Evolutionary conservation across 2,113 vertebrate species (phyloP).

Genomic region (Salvelinus sp.): DNA sequence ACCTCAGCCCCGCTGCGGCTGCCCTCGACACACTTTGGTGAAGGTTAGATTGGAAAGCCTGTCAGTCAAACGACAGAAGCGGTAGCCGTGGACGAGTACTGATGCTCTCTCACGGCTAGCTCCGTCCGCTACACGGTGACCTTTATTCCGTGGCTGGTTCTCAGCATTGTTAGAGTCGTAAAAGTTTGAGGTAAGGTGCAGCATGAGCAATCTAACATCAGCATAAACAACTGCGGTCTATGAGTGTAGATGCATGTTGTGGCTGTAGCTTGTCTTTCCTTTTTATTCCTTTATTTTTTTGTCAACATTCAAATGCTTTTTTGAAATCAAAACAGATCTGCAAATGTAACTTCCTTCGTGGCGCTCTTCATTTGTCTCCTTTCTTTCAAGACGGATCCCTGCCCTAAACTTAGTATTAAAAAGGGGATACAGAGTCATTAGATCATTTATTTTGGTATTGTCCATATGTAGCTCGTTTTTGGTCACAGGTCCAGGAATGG

Average conservation of each 20-base stretch:
- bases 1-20: slow-evolving; percentile 42
- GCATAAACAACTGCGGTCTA: not conserved
- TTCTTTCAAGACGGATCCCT: not conserved
- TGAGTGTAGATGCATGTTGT: not conserved
- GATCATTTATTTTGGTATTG: no score
- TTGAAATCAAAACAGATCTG: not conserved
- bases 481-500: no score
- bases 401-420: not conserved
- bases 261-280: not conserved
- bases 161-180: slow-evolving; percentile 26
- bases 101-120: slow-evolving; percentile 43
- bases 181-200: not conserved
- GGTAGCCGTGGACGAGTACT: slow-evolving; percentile 55
- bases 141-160: slow-evolving; percentile 26
- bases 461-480: no score
- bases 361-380: not conserved
- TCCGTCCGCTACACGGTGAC: slow-evolving; percentile 39
- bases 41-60: slow-evolving; percentile 67
- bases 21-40: slow-evolving; percentile 67
- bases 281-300: no score
- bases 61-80: slow-evolving; percentile 72
- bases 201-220: not conserved
- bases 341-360: not conserved
- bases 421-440: not conserved
- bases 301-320: no score